Base-by-base conservation (phyloP, 2,113 vertebrate species). In the Hemicordylus capensis region DNA sequence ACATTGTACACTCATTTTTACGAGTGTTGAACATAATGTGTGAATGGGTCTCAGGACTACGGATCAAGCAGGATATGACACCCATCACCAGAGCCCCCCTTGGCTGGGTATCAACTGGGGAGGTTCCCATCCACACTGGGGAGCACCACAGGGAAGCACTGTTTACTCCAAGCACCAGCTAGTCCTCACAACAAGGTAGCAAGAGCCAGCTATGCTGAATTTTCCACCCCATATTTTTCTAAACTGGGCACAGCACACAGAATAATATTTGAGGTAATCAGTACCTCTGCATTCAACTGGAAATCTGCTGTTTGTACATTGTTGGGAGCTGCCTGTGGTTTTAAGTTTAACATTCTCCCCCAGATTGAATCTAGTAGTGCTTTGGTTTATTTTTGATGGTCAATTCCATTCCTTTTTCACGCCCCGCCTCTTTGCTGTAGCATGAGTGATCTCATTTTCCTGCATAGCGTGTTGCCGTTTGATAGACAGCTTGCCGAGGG, bases 401-500 rank as follows among this genome's bases (percentile, higher is more conserved):
- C 56, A 54, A n/a, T 61, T 46, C 39, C 12, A 48, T 87, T 92
- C 84, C 83, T 92, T 89, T n/a, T 85, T 90, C 87, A 59, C 84
- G 9, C n/a, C 72, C 20, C 82, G 87, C 48, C 80, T 69, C 84
- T 93, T 92, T 90, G 87, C 80, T 92, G 92, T 90, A 93, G 92
- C 92, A 90, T 89, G 92, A 95, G 93, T 94, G 94, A 95, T 95
- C 93, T 95, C 86, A 94, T 95, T 96, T 95, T 94, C 94, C 94
- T 95, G 93, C 92, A 92, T 85, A 93, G 89, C 88, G 2, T 91
- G 90, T 92, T 93, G 89, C 87, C 58, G 87, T 95, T 94, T 95
- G 95, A 95, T 90, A 92, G 94, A 95, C 94, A 93, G 90, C 91
- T 95, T 95, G 96, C 94, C 17, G 63, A 95, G 94, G 95, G 95